These are phyloP conservation scores for Lasiurus borealis DNA, from an alignment of 2,113 vertebrate genomes.

Conservation along the genomic window DNA sequence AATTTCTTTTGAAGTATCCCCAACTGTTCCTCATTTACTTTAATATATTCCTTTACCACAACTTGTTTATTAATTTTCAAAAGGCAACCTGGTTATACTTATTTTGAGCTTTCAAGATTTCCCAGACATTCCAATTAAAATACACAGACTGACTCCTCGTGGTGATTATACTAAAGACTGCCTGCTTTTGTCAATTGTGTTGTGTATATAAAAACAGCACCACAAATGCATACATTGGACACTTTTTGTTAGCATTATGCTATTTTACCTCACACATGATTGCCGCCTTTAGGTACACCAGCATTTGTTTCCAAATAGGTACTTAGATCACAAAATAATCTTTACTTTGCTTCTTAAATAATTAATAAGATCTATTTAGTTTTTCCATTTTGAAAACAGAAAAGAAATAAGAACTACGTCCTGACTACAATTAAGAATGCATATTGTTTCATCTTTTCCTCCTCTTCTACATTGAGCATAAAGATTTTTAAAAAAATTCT, in stretches of 20 bases:
- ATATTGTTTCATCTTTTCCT: conserved; percentile 33
- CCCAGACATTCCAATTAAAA: conserved; percentile 51
- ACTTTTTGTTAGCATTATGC: neutral
- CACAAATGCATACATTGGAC: neutral
- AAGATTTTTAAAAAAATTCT: neutral
- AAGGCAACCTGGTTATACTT: conserved; percentile 25
- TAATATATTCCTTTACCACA: conserved; percentile 8
- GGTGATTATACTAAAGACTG: neutral
- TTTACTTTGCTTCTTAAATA: neutral
- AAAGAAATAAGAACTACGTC: conserved; percentile 31
- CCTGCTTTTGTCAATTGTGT: neutral
- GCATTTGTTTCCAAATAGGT: neutral
- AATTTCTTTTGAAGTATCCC: neutral
- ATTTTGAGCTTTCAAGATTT: conserved; percentile 56
- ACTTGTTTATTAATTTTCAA: conserved; percentile 46
- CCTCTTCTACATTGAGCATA: neutral
- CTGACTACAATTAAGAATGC: neutral
- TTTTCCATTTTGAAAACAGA: conserved; percentile 53
- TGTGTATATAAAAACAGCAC: neutral
- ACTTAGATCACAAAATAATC: conserved; percentile 10
- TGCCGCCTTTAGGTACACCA: neutral
- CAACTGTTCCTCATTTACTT: conserved; percentile 31
- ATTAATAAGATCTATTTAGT: neutral
- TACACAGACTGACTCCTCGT: neutral
- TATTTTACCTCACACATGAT: neutral